Conservation (phyloP, 2,113 vertebrate species). For the Lepidothrix coronata region DNA sequence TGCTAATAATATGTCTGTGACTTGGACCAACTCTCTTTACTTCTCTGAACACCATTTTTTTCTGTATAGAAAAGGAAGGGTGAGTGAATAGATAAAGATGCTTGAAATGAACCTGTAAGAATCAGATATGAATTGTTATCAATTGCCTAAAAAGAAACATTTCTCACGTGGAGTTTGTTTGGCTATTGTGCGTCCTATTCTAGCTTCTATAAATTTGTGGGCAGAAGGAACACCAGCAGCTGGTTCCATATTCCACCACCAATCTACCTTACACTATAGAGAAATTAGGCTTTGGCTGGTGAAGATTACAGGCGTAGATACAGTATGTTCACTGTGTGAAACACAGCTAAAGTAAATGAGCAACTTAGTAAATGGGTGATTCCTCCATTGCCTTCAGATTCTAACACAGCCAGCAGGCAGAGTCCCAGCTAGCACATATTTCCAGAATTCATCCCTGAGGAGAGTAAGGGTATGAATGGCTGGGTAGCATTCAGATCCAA, state of each 20-base stretch:
- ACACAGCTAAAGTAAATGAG: background rate
- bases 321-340: background rate
- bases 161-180: background rate
- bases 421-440: background rate
- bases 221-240: accelerated
- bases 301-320: background rate
- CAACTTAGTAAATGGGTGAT: background rate
- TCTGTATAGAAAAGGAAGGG: background rate
- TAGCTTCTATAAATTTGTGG: background rate
- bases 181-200: background rate
- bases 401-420: background rate
- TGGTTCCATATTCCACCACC: background rate
- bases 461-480: background rate
- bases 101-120: background rate
- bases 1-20: background rate
- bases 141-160: background rate
- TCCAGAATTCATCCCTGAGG: background rate
- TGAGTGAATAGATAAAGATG: background rate
- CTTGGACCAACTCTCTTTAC: background rate
- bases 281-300: background rate
- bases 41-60: background rate
- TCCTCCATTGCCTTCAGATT: background rate
- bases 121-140: background rate
- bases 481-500: background rate
- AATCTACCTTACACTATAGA: background rate